phyloP scores from a whole-genome alignment of 1,140 invertebrate genomes.

The Medauroidea extradentata region DNA sequence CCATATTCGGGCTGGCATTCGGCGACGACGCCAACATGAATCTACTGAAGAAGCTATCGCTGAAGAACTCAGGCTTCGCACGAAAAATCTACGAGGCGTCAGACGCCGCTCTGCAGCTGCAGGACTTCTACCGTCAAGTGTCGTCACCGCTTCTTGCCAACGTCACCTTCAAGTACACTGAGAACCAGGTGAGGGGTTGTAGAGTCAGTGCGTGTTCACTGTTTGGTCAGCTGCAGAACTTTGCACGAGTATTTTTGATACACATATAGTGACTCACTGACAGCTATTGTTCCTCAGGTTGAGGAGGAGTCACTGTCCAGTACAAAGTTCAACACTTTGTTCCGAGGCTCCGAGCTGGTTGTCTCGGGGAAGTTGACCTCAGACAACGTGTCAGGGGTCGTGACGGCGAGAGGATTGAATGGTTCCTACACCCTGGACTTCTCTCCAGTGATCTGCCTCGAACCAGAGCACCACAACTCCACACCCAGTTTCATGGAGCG shows the following conservation, averaged over 20 bases:
- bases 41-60: conserved; percentile 59
- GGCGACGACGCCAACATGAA: conserved; percentile 63
- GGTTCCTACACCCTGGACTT: background rate
- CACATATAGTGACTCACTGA: background rate
- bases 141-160: conserved; percentile 63
- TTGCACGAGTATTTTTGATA: background rate
- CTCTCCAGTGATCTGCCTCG: background rate
- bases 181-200: too few species aligned
- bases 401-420: background rate
- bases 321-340: conserved; percentile 50
- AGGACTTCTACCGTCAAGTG: conserved; percentile 67
- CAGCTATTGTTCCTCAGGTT: too few species aligned
- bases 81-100: conserved; percentile 69
- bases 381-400: conserved; percentile 9
- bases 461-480: background rate
- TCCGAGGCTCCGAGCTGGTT: conserved; percentile 54
- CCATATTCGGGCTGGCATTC: conserved; percentile 66
- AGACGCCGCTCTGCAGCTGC: conserved; percentile 63
- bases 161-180: conserved; percentile 59
- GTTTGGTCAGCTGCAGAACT: background rate
- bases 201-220: too few species aligned
- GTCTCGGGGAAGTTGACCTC: conserved; percentile 48
- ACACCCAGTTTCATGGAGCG: conserved; percentile 9
- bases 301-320: conserved; percentile 41
- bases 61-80: conserved; percentile 62